phyloP scores from a whole-genome alignment of 2,113 vertebrate genomes.

The Oryzias celebensis region DNA sequence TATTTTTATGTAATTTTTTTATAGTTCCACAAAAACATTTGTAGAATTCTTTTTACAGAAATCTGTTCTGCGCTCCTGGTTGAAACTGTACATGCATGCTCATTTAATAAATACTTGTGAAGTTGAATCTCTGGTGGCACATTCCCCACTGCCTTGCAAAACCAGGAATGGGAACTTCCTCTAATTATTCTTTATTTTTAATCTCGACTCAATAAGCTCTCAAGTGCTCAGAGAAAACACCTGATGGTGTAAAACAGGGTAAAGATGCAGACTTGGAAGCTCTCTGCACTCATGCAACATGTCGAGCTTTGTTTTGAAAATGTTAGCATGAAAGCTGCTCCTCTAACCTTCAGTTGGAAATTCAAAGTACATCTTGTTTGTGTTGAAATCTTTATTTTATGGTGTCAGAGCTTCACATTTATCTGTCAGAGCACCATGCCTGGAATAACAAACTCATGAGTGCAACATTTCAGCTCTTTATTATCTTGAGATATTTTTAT shows the following conservation, averaged over 20 bases:
- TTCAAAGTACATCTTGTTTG: background rate
- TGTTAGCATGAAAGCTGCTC: too few species aligned
- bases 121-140: slow-evolving; percentile 2
- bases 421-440: slow-evolving; percentile 3
- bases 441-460: slow-evolving; percentile 9
- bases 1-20: too few species aligned
- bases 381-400: background rate
- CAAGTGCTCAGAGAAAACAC: background rate
- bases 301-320: too few species aligned
- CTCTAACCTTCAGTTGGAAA: too few species aligned
- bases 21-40: background rate
- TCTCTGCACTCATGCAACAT: too few species aligned
- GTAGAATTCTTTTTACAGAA: background rate
- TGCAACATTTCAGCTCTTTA: slow-evolving; percentile 17
- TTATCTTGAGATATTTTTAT: background rate
- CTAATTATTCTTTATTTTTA: slow-evolving; percentile 57
- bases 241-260: too few species aligned
- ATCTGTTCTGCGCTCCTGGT: background rate
- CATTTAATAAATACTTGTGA: slow-evolving; percentile 7
- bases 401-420: slow-evolving; percentile 5
- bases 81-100: background rate
- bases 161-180: slow-evolving; percentile 8
- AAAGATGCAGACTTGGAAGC: too few species aligned
- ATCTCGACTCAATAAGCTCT: slow-evolving; percentile 26
- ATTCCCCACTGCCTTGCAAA: slow-evolving; percentile 12